Percentiles rank a stretch among this genome's conserved stretches.
These are phyloP conservation scores for Drosophila bifasciata DNA, from an alignment of 1,140 invertebrate species.

Conservation along the genomic window DNA sequence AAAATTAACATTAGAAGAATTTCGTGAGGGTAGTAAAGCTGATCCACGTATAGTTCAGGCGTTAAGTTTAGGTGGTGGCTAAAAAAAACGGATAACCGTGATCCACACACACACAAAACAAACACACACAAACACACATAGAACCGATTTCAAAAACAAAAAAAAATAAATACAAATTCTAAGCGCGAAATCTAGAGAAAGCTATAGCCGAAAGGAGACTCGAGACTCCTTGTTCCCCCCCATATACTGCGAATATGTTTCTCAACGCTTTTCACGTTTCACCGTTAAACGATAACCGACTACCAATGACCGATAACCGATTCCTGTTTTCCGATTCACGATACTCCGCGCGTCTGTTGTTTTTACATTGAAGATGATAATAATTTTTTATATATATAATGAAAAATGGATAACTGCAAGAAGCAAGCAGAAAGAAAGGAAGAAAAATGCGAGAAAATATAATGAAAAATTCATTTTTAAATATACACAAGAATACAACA, in stretches of 20 bases:
- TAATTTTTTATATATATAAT: slow-evolving; percentile 75
- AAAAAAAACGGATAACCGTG: slow-evolving; percentile 80
- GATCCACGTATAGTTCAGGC: slow-evolving; percentile 99
- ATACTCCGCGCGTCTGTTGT: slow-evolving; percentile 68
- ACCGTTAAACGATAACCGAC: background rate
- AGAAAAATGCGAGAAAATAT: slow-evolving; percentile 29
- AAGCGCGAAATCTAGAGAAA: slow-evolving; percentile 20
- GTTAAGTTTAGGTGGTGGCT: slow-evolving; percentile 91
- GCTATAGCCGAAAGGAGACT: slow-evolving; percentile 13
- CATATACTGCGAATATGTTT: slow-evolving; percentile 19
- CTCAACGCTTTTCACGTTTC: slow-evolving; percentile 43
- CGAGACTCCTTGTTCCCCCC: slow-evolving; percentile 19
- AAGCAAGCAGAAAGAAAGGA: slow-evolving; percentile 2
- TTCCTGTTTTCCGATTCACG: slow-evolving; percentile 20
- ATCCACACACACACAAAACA: no score
- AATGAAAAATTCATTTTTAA: slow-evolving; percentile 47
- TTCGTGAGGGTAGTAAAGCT: slow-evolving; percentile 98
- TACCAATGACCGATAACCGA: background rate
- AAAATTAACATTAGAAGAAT: slow-evolving; percentile 97
- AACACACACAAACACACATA: slow-evolving; percentile 31
- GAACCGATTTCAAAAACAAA: slow-evolving; percentile 28
- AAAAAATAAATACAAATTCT: slow-evolving; percentile 25
- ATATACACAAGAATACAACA: slow-evolving; percentile 48
- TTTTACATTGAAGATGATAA: slow-evolving; percentile 76
- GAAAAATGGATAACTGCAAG: slow-evolving; percentile 14